A percentile compares a stretch with the other conserved stretches of the same genome.
Evolutionary conservation across 92 coral and sea anemone genomes (phyloP).

Genomic region (Anthopleura xanthogrammica): DNA sequence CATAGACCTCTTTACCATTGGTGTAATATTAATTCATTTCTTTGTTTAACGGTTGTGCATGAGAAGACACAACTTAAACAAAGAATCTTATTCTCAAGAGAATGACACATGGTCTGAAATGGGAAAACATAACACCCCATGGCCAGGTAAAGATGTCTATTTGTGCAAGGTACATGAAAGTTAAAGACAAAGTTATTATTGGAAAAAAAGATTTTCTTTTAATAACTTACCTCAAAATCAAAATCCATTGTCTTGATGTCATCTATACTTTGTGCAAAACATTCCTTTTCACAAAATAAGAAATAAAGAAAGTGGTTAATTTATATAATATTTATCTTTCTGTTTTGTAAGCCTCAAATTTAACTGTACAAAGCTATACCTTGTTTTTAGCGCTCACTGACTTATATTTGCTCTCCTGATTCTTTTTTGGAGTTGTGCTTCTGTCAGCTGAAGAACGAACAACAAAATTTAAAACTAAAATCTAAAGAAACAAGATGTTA

Average conservation of each 20-base stretch:
- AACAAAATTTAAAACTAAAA: background rate
- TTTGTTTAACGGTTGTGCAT: no score
- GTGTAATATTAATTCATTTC: no score
- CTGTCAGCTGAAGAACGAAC: background rate
- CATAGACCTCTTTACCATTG: no score
- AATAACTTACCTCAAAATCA: conserved; percentile 61
- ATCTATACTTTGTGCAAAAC: conserved; percentile 58
- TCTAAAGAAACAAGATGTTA: background rate
- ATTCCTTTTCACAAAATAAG: conserved; percentile 44
- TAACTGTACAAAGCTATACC: background rate
- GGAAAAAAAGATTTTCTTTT: no score
- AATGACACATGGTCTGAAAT: no score
- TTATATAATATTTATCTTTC: no score
- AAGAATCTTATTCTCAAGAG: no score
- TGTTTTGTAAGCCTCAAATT: background rate
- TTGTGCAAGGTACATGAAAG: no score
- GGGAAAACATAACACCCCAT: no score
- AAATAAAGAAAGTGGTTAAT: background rate
- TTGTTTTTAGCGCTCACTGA: conserved; percentile 19
- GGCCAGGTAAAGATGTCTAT: no score
- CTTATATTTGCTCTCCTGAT: conserved; percentile 24
- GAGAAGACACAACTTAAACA: no score
- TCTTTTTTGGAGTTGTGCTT: conserved; percentile 33
- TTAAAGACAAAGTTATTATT: no score
- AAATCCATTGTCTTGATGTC: conserved; percentile 57